These are phyloP conservation scores for Melanotaenia nigrans DNA, from an alignment of 2,797 vertebrate species.

Conservation along the genomic window DNA sequence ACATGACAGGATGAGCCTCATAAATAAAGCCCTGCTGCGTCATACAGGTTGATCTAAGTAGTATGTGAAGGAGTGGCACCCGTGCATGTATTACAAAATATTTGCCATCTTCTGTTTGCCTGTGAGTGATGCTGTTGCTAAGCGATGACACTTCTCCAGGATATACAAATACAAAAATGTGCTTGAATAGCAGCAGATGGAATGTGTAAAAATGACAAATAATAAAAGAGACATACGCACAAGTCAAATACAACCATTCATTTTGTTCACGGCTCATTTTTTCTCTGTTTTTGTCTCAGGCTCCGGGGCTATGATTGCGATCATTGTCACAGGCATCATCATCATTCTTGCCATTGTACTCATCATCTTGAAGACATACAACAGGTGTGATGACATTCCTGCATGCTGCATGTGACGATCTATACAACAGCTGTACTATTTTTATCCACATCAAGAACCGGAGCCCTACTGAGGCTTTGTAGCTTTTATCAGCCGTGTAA, in stretches of 20 bases:
- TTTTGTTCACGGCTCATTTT: not conserved
- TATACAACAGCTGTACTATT: conserved; percentile 16
- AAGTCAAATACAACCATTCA: not conserved
- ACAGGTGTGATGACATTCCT: conserved; percentile 86
- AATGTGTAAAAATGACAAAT: conserved; percentile 1
- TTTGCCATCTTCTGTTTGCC: conserved; percentile 34
- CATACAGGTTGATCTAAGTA: conserved; percentile 27
- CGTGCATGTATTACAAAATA: conserved; percentile 31
- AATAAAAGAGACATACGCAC: not conserved
- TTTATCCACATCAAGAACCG: conserved; percentile 17
- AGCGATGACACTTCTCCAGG: conserved; percentile 4
- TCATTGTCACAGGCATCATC: conserved; percentile 91
- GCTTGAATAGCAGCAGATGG: not conserved
- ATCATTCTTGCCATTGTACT: conserved; percentile 90
- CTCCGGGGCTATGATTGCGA: conserved; percentile 94
- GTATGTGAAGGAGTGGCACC: conserved; percentile 33
- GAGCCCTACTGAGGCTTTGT: conserved; percentile 7
- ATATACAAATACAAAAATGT: not conserved
- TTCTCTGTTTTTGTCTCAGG: conserved; percentile 76
- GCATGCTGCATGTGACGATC: conserved; percentile 2
- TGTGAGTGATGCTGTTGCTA: conserved; percentile 35
- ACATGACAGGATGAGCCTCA: not conserved
- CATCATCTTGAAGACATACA: conserved; percentile 92
- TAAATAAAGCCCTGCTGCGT: conserved; percentile 15
- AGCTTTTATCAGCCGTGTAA: not conserved